Evolutionary conservation across 2,797 vertebrate genomes (phyloP), one percentile per base, ranked within the genome.

Genomic region (Oreochromis grahami): DNA sequence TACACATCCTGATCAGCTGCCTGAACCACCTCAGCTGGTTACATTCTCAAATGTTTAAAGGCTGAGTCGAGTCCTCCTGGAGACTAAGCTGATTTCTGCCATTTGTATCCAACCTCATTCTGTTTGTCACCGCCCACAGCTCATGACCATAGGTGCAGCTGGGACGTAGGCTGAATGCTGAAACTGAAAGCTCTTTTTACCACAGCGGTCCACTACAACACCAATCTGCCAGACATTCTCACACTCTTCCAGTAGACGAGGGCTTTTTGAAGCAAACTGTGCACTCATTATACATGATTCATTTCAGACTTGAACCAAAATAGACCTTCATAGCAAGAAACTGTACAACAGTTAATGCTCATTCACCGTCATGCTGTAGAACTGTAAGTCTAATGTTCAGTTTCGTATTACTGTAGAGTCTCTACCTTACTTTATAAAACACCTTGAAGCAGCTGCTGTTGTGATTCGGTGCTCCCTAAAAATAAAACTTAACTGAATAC

Each of bases 11-110:
- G 65, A 70, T 70, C 65, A 7, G 63, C 7, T 41, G n/a, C 63
- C 36, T 3, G 12, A 68, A 26, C n/a, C 13, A 43, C 38, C 12
- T 68, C 63, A 9, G 65, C 38, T 41, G 29, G 15, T 58, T 58
- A 0, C 26, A 32, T 17, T 58, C 55, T 32, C 0, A 0, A 58
- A 58, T 41, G 36, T 68, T 21, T 68, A 43, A 45, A 70, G 41
- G 41, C 6, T 3, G 38, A 70, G 65, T 72, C 41, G 8, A 48
- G 14, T 26, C 21, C 13, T 15, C 41, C 65, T 5, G 24, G 21
- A 45, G 65, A 72, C 41, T 10, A 72, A 48, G 68, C 68, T 2
- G 21, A 48, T 26, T 65, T 43, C 13, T 68, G 13, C 65, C n/a
- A 21, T 70, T 70, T 45, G 21, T 7, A 26, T 70, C 38, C 38